Percentiles rank a stretch among this genome's conserved stretches.
These are phyloP conservation scores for Craterocephalus amniculus DNA, from an alignment of 2,797 vertebrate species.

Conservation along the genomic window DNA sequence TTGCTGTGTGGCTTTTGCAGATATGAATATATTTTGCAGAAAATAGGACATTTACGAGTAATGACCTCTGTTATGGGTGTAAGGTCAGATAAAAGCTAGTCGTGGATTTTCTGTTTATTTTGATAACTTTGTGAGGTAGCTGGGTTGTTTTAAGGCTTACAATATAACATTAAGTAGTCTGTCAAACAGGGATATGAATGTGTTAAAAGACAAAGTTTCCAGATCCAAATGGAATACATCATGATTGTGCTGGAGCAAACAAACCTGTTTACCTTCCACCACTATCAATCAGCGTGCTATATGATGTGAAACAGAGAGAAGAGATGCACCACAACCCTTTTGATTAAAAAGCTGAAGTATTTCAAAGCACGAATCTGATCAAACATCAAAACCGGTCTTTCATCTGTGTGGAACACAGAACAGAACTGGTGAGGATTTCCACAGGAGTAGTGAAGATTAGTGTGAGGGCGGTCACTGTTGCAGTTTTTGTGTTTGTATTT, in stretches of 20 bases:
- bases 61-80: slow-evolving; percentile 1
- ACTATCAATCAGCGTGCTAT: background rate
- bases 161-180: background rate
- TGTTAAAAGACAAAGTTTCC: background rate
- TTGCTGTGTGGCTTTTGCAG: background rate
- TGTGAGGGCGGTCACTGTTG: background rate
- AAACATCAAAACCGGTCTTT: no score
- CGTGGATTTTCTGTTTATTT: background rate
- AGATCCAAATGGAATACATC: background rate
- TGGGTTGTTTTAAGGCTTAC: background rate
- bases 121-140: background rate
- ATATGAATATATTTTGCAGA: slow-evolving; percentile 10
- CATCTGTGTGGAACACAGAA: no score
- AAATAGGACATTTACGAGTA: no score
- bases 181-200: no score
- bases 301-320: background rate
- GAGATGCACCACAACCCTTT: background rate
- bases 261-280: background rate
- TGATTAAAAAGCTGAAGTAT: no score
- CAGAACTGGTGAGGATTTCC: no score
- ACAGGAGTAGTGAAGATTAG: background rate
- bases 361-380: no score
- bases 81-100: background rate
- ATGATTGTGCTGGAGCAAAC: no score
- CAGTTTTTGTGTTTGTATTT: slow-evolving; percentile 1